Conservation (phyloP, 1,140 invertebrate genomes). For the Halotydeus destructor region DNA sequence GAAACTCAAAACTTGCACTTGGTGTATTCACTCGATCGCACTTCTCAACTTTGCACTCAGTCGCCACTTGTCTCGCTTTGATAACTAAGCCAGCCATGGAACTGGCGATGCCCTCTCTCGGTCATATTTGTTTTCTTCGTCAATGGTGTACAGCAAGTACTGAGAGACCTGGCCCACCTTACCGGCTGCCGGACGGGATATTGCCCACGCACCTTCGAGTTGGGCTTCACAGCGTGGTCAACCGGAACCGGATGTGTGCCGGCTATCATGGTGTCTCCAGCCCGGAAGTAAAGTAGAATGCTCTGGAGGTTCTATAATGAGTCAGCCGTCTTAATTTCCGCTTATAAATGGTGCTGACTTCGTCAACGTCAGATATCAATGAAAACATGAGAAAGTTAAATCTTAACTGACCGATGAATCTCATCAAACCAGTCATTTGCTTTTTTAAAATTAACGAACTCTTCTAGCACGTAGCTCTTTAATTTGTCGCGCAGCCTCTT, state of each 20-base stretch:
- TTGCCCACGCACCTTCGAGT: slow-evolving; percentile 66
- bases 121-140: slow-evolving; percentile 56
- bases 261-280: slow-evolving; percentile 4
- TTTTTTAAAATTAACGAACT: too few species aligned
- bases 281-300: background rate
- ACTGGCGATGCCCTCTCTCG: slow-evolving; percentile 73
- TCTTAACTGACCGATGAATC: too few species aligned
- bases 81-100: slow-evolving; percentile 82
- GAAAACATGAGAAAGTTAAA: too few species aligned
- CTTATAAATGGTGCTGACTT: background rate
- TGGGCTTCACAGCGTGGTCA: slow-evolving; percentile 31
- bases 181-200: slow-evolving; percentile 75
- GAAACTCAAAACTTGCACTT: slow-evolving; percentile 1
- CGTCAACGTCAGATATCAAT: too few species aligned
- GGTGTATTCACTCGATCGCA: slow-evolving; percentile 46
- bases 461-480: too few species aligned
- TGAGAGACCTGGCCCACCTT: slow-evolving; percentile 58
- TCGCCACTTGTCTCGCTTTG: slow-evolving; percentile 79
- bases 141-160: slow-evolving; percentile 66
- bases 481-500: too few species aligned
- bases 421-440: too few species aligned
- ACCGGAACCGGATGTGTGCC: slow-evolving; percentile 91
- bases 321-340: background rate
- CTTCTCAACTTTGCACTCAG: slow-evolving; percentile 47
- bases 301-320: slow-evolving; percentile 5